Conservation (phyloP, 2,797 vertebrate species). For the Squalus acanthias region DNA sequence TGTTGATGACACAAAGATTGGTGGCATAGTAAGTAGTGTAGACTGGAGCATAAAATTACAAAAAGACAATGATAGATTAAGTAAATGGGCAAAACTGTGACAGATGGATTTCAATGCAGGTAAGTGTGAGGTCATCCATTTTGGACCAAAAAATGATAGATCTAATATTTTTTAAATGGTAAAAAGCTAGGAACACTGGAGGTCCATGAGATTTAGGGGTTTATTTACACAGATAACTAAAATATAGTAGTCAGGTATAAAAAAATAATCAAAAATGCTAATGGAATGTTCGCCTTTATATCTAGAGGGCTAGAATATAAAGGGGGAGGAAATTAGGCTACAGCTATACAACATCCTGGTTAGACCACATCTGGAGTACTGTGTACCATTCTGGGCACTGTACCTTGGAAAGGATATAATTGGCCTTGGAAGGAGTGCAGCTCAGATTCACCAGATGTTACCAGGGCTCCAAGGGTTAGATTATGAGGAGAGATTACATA, state of each 20-base stretch:
- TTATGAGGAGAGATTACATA: neutral
- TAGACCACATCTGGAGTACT: neutral
- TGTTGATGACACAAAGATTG: neutral
- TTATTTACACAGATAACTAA: too few species aligned
- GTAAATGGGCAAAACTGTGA: neutral
- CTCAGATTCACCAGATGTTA: neutral
- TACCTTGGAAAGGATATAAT: too few species aligned
- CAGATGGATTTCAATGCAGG: neutral
- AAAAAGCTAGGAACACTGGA: neutral
- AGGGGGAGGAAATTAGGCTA: neutral
- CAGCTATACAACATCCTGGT: neutral
- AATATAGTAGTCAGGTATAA: neutral
- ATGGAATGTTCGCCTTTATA: neutral
- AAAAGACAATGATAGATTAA: neutral
- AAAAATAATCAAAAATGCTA: neutral
- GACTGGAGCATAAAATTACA: neutral
- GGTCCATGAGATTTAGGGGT: too few species aligned
- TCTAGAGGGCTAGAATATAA: neutral
- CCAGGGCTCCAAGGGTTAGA: neutral
- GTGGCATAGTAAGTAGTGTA: neutral
- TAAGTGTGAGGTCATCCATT: neutral
- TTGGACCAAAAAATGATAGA: neutral
- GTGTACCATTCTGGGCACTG: neutral
- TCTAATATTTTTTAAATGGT: neutral
- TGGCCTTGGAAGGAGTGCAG: neutral